Evolutionary conservation across 2,888 invertebrate genomes (phyloP).

Genomic region (Hecatera dysodea): DNA sequence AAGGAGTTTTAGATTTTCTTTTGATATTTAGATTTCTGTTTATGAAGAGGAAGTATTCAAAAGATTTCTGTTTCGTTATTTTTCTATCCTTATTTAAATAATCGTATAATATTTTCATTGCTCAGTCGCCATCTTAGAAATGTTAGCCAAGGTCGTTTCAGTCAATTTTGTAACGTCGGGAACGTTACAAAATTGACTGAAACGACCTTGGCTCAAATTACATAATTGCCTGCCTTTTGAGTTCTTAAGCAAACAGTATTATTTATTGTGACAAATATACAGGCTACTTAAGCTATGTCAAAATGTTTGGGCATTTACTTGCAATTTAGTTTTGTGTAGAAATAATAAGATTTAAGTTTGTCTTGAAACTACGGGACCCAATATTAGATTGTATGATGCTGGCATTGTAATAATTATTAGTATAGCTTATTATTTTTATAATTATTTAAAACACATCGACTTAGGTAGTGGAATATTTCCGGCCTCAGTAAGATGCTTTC

Average conservation of each 20-base stretch:
- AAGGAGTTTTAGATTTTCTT: conserved; percentile 12
- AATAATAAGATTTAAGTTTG: background rate
- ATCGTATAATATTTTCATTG: conserved; percentile 7
- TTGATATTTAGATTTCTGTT: conserved; percentile 15
- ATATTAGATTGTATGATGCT: too few species aligned
- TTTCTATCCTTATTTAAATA: conserved; percentile 6
- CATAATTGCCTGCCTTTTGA: conserved; percentile 21
- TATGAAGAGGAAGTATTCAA: too few species aligned
- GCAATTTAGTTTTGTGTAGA: background rate
- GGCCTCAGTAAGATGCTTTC: too few species aligned
- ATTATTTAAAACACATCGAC: too few species aligned
- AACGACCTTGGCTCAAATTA: too few species aligned
- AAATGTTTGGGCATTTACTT: background rate
- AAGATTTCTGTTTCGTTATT: background rate
- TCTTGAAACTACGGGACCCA: conserved; percentile 1
- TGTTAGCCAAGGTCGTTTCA: conserved; percentile 9
- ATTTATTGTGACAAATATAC: conserved; percentile 23
- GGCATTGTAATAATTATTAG: too few species aligned
- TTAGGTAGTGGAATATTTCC: too few species aligned
- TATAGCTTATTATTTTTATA: too few species aligned
- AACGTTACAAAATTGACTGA: too few species aligned
- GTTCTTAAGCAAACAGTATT: conserved; percentile 30
- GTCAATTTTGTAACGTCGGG: conserved; percentile 26
- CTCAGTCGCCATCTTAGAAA: background rate
- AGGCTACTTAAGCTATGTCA: conserved; percentile 8